Evolutionary conservation across 2,888 invertebrate species (phyloP).

Genomic region (Callosobruchus maculatus): DNA sequence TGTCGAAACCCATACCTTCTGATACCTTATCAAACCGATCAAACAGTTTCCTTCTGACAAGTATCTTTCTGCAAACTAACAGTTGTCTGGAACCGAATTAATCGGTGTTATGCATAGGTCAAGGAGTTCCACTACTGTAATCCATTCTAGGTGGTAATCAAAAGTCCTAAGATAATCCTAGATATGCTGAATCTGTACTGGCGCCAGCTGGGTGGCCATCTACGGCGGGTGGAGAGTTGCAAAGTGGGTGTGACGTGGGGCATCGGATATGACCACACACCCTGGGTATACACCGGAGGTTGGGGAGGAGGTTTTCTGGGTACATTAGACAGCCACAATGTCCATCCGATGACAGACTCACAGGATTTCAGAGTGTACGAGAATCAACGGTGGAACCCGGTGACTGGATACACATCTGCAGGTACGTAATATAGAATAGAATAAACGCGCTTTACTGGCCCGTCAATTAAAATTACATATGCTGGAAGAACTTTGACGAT

Average conservation of each 20-base stretch:
- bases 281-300: constrained; percentile 87
- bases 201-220: constrained; percentile 84
- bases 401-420: constrained; percentile 82
- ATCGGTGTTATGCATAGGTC: too few relatives aligned
- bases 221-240: constrained; percentile 73
- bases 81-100: too few relatives aligned
- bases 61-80: too few relatives aligned
- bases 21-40: too few relatives aligned
- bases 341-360: constrained; percentile 77
- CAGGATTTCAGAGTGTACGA: constrained; percentile 88
- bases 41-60: too few relatives aligned
- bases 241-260: constrained; percentile 85
- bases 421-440: constrained; percentile 33
- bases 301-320: constrained; percentile 83
- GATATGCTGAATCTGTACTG: constrained; percentile 77
- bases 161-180: constrained; percentile 54
- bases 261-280: constrained; percentile 83
- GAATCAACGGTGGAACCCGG: constrained; percentile 92
- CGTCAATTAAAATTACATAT: too few relatives aligned
- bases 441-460: too few relatives aligned
- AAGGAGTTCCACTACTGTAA: too few relatives aligned
- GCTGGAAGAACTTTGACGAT: too few relatives aligned
- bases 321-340: constrained; percentile 56
- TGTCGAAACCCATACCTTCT: too few relatives aligned
- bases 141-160: constrained; percentile 55